These are phyloP conservation scores for Elaeidobius kamerunicus DNA, from an alignment of 2,888 invertebrate species.

Conservation along the genomic window DNA sequence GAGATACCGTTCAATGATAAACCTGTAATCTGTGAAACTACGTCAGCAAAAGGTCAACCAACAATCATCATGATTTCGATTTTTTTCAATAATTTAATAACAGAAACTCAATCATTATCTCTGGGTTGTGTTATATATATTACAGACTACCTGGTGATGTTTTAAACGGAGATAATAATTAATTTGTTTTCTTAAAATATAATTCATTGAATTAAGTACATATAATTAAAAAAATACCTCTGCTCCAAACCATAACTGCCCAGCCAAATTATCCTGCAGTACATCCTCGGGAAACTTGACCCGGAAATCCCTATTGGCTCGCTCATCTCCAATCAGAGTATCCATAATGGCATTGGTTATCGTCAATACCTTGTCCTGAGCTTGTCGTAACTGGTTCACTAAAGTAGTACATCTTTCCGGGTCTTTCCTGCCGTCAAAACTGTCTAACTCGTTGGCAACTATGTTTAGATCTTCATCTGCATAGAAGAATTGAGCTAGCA, in stretches of 20 bases:
- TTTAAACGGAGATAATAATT: background rate
- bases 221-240: constrained; percentile 62
- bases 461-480: constrained; percentile 95
- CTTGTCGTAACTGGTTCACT: constrained; percentile 91
- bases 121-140: no score
- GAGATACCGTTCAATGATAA: no score
- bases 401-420: constrained; percentile 94
- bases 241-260: constrained; percentile 99
- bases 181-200: background rate
- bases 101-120: no score
- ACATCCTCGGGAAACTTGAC: constrained; percentile 99
- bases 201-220: background rate
- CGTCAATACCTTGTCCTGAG: constrained; percentile 87
- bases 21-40: no score
- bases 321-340: constrained; percentile 79
- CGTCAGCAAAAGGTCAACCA: no score
- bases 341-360: constrained; percentile 96
- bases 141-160: background rate
- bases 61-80: no score
- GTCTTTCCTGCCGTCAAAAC: constrained; percentile 98
- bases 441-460: constrained; percentile 95
- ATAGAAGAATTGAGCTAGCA: constrained; percentile 95
- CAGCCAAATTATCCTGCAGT: constrained; percentile 95
- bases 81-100: no score
- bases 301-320: constrained; percentile 91